A percentile compares a stretch with the other conserved stretches of the same genome.
Evolutionary conservation across 2,888 invertebrate species (phyloP).

Genomic region (Polydrusus tereticollis): DNA sequence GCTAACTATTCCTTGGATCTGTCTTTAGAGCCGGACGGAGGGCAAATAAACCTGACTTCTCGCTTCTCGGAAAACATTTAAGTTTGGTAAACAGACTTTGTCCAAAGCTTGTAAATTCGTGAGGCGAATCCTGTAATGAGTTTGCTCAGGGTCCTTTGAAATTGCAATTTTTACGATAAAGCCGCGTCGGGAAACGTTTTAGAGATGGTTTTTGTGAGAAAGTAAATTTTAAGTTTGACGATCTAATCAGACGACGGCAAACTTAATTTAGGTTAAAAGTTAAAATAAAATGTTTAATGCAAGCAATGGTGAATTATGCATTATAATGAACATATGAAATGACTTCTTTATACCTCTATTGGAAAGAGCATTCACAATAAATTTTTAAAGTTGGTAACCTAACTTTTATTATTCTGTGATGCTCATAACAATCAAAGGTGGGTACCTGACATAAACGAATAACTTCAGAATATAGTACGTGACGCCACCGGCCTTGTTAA

Average conservation of each 20-base stretch:
- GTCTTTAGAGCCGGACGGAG: conserved; percentile 25
- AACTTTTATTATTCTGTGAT: no score
- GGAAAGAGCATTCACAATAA: no score
- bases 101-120: conserved; percentile 41
- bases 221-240: not conserved
- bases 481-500: no score
- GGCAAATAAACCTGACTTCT: conserved; percentile 37
- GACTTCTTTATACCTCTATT: no score
- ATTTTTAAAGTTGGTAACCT: no score
- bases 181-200: not conserved
- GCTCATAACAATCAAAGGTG: no score
- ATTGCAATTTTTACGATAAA: conserved; percentile 10
- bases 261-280: not conserved
- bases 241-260: not conserved
- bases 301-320: not conserved
- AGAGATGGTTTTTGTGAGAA: not conserved
- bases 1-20: conserved; percentile 29
- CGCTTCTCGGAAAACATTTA: conserved; percentile 41
- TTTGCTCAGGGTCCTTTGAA: conserved; percentile 25
- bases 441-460: no score
- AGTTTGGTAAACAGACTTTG: conserved; percentile 43
- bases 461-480: no score
- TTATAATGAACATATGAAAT: no score
- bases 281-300: not conserved
- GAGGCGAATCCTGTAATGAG: conserved; percentile 45